Base-by-base conservation (phyloP, 2,888 invertebrate genomes). In the Drosophila multiciliata region DNA sequence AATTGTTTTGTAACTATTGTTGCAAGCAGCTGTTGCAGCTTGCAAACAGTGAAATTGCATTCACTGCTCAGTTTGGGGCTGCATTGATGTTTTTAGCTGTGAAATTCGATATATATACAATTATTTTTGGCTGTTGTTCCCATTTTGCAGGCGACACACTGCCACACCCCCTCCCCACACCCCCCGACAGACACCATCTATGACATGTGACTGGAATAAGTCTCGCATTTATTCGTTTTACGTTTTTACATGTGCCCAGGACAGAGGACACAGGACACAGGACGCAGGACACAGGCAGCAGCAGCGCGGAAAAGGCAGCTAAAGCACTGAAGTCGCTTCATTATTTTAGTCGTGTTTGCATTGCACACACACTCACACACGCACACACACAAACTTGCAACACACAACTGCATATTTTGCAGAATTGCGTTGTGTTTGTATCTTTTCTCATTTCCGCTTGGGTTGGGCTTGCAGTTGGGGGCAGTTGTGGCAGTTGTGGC, bases 371-470 rank as follows among this genome's bases (percentile, higher is more conserved):
- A 45, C n/a, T 6, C n/a, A 53, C 58, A 58, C 20, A 55, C 15
- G 42, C 49, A 35, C 48, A 42, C 45, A 64, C 61, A 52, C 40
- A 63, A 48, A 26, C 45, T 15, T 42, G 38, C 50, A 36, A 36
- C 26, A 45, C 26, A 45, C 23, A 68, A 33, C 35, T 55, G 48
- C 55, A 50, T 40, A 48, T 33, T 49, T 29, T 61, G 67, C 67
- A 69, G 9, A 17, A 32, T 67, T 32, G 36, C 40, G 40, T 53
- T 67, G 60, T 66, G 55, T 75, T 59, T 58, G 68, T 70, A 74
- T 65, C 53, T 82, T 87, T 84, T 83, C 87, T 80, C 79, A 87
- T 88, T 85, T 88, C 88, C 87, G 84, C 38, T 45, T 72, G 73
- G 63, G 53, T 68, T 45, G 15, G 66, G 73, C 71, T 66, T 67